phyloP scores from a whole-genome alignment of 1,140 invertebrate species.

The Cherax destructor region DNA sequence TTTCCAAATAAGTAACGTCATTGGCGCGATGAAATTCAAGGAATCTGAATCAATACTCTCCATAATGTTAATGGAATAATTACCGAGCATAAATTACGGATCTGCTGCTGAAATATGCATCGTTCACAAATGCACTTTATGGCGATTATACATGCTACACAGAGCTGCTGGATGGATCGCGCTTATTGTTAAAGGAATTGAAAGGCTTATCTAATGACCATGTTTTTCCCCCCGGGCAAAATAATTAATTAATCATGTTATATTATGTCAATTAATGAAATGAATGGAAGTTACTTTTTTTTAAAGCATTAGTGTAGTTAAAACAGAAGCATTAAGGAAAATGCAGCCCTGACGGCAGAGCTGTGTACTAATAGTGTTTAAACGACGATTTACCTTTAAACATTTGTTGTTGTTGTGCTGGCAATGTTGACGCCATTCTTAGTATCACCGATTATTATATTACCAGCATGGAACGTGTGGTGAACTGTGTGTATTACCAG shows the following conservation, averaged over 20 bases:
- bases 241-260: slow-evolving; percentile 34
- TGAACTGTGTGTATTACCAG: no score
- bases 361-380: slow-evolving; percentile 10
- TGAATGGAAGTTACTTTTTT: slow-evolving; percentile 11
- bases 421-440: neutral
- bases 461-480: neutral
- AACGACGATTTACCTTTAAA: slow-evolving; percentile 23
- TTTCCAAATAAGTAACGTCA: neutral
- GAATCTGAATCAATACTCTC: slow-evolving; percentile 35
- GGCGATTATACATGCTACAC: slow-evolving; percentile 33
- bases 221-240: slow-evolving; percentile 10
- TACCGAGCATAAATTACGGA: slow-evolving; percentile 39
- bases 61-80: slow-evolving; percentile 38
- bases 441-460: neutral
- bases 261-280: slow-evolving; percentile 27
- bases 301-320: slow-evolving; percentile 13
- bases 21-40: slow-evolving; percentile 5
- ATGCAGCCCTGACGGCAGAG: slow-evolving; percentile 1
- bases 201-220: slow-evolving; percentile 31
- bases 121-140: slow-evolving; percentile 41
- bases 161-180: slow-evolving; percentile 34
- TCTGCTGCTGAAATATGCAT: slow-evolving; percentile 39
- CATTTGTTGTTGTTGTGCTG: neutral
- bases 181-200: slow-evolving; percentile 33
- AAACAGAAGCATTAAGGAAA: slow-evolving; percentile 20